A percentile compares a stretch with the other conserved stretches of the same genome.
Conservation (phyloP, 2,888 invertebrate species). For the Pinctada fucata region DNA sequence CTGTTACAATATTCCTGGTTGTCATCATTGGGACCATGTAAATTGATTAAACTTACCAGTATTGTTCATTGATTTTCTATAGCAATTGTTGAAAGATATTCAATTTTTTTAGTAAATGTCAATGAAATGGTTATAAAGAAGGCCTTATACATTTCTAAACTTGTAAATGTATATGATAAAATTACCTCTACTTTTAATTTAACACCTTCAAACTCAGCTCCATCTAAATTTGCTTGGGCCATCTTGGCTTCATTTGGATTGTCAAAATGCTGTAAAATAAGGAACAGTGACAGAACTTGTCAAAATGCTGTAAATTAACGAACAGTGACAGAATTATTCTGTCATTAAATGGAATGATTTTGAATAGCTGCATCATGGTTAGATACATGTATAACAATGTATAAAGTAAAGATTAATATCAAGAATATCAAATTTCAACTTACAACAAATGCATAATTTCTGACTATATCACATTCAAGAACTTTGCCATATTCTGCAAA, state of each 20-base stretch:
- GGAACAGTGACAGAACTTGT: slow-evolving; percentile 82
- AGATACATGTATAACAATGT: too few relatives aligned
- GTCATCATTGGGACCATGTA: too few relatives aligned
- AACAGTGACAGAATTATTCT: background rate
- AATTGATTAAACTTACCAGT: too few relatives aligned
- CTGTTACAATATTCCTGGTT: too few relatives aligned
- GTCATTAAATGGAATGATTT: background rate
- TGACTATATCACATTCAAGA: slow-evolving; percentile 74
- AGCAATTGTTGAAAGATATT: too few relatives aligned
- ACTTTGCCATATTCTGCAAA: slow-evolving; percentile 73
- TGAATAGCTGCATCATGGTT: background rate
- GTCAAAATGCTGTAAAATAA: slow-evolving; percentile 85
- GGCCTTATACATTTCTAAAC: too few relatives aligned
- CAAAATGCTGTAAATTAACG: slow-evolving; percentile 79
- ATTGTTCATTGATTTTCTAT: too few relatives aligned
- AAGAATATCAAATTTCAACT: slow-evolving; percentile 39
- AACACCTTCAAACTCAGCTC: slow-evolving; percentile 93
- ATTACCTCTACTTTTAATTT: slow-evolving; percentile 91
- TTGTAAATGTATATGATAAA: background rate
- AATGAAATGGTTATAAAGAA: too few relatives aligned
- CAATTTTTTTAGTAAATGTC: too few relatives aligned
- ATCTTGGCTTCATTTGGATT: slow-evolving; percentile 92
- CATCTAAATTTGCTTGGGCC: slow-evolving; percentile 94
- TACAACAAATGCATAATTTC: slow-evolving; percentile 75
- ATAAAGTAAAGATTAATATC: too few relatives aligned